Conservation (phyloP, 2,113 vertebrate species). For the Arothron firmamentum region DNA sequence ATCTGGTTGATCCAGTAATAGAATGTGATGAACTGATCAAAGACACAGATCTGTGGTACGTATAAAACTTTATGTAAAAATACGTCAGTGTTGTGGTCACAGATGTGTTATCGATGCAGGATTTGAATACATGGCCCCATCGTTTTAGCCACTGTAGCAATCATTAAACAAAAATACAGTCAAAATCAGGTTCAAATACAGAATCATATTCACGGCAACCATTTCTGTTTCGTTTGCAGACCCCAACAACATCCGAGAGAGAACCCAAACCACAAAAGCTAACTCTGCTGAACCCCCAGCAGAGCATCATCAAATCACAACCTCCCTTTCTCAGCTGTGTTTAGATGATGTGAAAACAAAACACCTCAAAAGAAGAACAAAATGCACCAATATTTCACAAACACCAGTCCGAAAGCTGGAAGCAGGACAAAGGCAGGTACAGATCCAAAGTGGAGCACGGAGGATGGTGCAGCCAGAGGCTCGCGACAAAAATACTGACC, state of each 20-base stretch:
- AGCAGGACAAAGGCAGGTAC: slow-evolving; percentile 28
- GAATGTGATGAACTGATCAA: not conserved
- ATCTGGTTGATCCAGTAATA: slow-evolving; percentile 59
- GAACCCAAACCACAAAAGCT: slow-evolving; percentile 2
- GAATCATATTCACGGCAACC: not conserved
- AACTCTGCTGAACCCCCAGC: not conserved
- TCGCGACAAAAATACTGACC: slow-evolving; percentile 40
- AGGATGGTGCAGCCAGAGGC: slow-evolving; percentile 29
- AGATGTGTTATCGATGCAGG: not conserved
- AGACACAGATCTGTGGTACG: no score
- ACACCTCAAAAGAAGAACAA: slow-evolving; percentile 14
- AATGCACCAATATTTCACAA: slow-evolving; percentile 15
- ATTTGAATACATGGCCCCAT: no score
- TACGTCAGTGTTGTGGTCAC: not conserved
- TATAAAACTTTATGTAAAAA: not conserved
- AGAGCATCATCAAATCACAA: not conserved
- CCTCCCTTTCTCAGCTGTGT: slow-evolving; percentile 11
- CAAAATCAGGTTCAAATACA: not conserved
- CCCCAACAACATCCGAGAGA: not conserved
- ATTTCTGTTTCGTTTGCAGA: slow-evolving; percentile 6
- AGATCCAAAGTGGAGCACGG: slow-evolving; percentile 36
- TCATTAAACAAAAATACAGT: not conserved
- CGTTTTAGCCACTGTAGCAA: not conserved
- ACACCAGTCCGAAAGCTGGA: slow-evolving; percentile 28
- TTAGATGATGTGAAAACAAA: slow-evolving; percentile 14